phyloP scores from a whole-genome alignment of 2,888 invertebrate genomes.

The Eupeodes latifasciatus region DNA sequence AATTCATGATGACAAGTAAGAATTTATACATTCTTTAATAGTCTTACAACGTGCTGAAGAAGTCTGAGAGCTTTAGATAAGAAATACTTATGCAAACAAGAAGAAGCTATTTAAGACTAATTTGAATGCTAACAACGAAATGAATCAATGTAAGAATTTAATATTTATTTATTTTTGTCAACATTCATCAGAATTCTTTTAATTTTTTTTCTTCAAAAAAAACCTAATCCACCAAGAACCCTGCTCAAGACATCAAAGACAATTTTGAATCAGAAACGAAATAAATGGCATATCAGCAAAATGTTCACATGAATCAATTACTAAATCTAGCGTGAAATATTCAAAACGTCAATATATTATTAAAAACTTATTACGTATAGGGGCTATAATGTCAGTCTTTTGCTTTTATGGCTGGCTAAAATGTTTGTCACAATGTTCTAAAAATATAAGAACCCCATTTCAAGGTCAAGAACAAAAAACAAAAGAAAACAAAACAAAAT shows the following conservation, averaged over 20 bases:
- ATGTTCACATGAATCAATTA: slow-evolving; percentile 29
- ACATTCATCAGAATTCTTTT: background rate
- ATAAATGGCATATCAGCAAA: slow-evolving; percentile 20
- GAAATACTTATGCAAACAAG: background rate
- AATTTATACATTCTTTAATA: too few species aligned
- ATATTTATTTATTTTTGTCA: background rate
- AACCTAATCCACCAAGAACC: slow-evolving; percentile 6
- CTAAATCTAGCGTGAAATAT: background rate
- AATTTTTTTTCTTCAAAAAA: background rate
- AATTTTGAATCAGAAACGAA: slow-evolving; percentile 13
- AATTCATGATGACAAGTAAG: too few species aligned
- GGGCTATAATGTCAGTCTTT: slow-evolving; percentile 54
- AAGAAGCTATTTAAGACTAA: background rate
- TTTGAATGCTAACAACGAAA: slow-evolving; percentile 48
- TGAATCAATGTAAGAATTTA: background rate
- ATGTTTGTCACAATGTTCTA: slow-evolving; percentile 11
- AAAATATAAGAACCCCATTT: slow-evolving; percentile 41
- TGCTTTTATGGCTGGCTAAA: background rate
- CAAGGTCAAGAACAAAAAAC: slow-evolving; percentile 40
- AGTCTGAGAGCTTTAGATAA: too few species aligned
- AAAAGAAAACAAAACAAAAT: background rate
- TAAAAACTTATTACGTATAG: slow-evolving; percentile 48
- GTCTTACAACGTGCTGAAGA: too few species aligned
- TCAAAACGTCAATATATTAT: slow-evolving; percentile 57
- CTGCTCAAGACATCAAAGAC: slow-evolving; percentile 37